These are phyloP conservation scores for Eulemur albifrons DNA, from an alignment of 2,797 vertebrate genomes.

Conservation along the genomic window DNA sequence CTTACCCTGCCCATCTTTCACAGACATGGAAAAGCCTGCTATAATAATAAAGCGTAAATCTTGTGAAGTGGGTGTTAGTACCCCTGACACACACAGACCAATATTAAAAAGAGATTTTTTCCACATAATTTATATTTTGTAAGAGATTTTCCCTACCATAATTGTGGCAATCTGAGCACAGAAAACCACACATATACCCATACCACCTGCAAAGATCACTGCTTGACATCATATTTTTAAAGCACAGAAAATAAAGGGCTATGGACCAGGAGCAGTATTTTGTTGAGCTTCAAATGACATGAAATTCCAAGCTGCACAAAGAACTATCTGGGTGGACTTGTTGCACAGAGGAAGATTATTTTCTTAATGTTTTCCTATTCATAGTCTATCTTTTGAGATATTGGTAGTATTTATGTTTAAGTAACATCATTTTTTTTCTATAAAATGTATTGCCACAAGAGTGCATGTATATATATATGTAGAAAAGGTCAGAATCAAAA, in stretches of 20 bases:
- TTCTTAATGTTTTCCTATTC: constrained; percentile 27
- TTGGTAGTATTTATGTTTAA: constrained; percentile 29
- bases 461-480: neutral
- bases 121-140: constrained; percentile 2
- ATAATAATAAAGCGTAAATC: neutral
- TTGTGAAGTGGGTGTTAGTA: neutral
- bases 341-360: neutral
- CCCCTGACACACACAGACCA: neutral
- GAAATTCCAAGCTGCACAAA: constrained; percentile 1
- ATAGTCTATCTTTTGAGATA: neutral
- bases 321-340: neutral
- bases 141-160: neutral
- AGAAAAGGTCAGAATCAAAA: constrained; percentile 42
- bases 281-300: neutral
- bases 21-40: neutral
- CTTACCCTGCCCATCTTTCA: neutral
- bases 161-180: constrained; percentile 19
- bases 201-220: constrained; percentile 1
- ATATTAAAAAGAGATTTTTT: constrained; percentile 33
- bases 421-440: neutral
- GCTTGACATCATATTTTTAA: constrained; percentile 11
- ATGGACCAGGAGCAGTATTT: neutral
- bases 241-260: neutral
- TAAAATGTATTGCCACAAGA: neutral
- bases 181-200: neutral